Base-by-base conservation (phyloP, 1,140 invertebrate species). In the Solenopsis invicta region DNA sequence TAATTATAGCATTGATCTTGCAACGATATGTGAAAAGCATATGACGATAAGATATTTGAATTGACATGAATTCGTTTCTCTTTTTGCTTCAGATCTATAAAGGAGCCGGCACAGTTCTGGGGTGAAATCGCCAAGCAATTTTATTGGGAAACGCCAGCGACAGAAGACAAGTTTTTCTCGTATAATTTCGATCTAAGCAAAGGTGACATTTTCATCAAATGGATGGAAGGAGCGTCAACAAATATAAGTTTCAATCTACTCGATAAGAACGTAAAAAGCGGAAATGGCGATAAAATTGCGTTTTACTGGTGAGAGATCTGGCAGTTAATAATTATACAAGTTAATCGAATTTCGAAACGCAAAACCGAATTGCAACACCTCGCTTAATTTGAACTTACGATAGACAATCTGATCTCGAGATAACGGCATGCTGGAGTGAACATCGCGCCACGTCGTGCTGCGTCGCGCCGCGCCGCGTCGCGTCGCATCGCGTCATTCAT, bases 171-270 rank as follows among this genome's bases (percentile, higher is more conserved):
- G 71, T 98, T 99, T 93, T 96, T 98, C 82, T 97, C 97, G 1
- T 99, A 98, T 94, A 99, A 99, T 95, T 99, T 99, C 93, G 97
- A 99, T 94, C 93, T 97, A 12, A 96, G 95, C 34, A 98, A 98
- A 92, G 99, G 99, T 61, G 97, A 98, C 2, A 97, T 99, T 86
- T 98, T 96, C 87, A 97, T 99, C 5, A 98, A 98, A 95, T 99
- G 98, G 98, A 97, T 99, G 97, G 97, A 98, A 92, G 99, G 98
- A 16, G 98, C 98, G 0, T 97, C 97, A 12, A 99, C 99, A 16
- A 99, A 99, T 94, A 97, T 99, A 74, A 99, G 98, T 93, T 99
- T 99, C 95, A 99, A 99, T 96, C 95, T 98, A 12, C 95, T 99
- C 64, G 99, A 99, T 94, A 97, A 98, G 82, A 98, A 99, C 94